These are phyloP conservation scores for Ichneumoninae sp. DNA, from an alignment of 2,888 invertebrate genomes.

Conservation along the genomic window DNA sequence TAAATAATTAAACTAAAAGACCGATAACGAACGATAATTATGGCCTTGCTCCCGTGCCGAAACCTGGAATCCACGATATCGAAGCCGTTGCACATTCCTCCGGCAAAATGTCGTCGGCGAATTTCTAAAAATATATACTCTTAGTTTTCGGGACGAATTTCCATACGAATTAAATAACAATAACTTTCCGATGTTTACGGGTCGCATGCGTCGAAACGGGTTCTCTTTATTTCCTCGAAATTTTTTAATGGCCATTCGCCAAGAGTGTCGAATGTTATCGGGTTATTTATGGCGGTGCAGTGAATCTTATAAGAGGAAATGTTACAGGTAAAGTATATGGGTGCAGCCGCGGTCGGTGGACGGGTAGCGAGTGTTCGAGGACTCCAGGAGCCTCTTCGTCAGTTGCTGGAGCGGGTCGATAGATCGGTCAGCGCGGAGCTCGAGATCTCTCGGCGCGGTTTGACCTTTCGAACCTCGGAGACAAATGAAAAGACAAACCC, in stretches of 20 bases:
- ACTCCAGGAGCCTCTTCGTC: constrained; percentile 91
- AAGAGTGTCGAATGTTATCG: neutral
- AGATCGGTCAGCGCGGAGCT: constrained; percentile 79
- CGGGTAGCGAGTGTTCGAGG: constrained; percentile 94
- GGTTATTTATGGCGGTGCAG: neutral
- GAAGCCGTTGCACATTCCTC: neutral
- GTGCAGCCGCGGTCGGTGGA: constrained; percentile 91
- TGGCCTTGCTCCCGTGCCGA: neutral
- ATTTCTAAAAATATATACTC: neutral
- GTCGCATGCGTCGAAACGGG: neutral
- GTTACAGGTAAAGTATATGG: constrained; percentile 91
- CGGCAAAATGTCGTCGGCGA: neutral
- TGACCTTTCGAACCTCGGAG: constrained; percentile 80
- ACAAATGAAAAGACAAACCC: constrained; percentile 88
- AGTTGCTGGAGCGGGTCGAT: constrained; percentile 79
- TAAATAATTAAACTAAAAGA: too few relatives aligned
- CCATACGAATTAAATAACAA: neutral
- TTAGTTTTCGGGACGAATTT: neutral
- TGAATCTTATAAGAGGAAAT: neutral
- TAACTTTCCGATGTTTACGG: neutral
- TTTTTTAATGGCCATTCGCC: neutral
- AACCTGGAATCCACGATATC: neutral
- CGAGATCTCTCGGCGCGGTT: constrained; percentile 81
- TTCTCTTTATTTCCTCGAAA: neutral
- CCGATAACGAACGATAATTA: neutral